Percentiles rank a stretch among this genome's conserved stretches.
Conservation (phyloP, 2,888 invertebrate genomes). For the Liodrosophila aerea region DNA sequence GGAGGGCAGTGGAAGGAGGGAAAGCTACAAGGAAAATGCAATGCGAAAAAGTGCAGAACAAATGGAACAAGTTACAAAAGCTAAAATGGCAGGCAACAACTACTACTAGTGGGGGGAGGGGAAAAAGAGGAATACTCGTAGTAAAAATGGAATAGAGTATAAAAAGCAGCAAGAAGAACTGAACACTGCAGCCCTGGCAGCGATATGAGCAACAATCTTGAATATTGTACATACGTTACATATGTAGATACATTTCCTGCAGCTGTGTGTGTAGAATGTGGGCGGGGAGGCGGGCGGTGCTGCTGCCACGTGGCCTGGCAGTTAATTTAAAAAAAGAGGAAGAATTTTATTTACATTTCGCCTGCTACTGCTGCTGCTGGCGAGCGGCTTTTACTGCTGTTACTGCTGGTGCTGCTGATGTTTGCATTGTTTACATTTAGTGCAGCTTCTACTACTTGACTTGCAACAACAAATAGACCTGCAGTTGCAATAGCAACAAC, state of each 20-base stretch:
- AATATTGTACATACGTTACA: slow-evolving; percentile 69
- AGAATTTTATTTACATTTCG: slow-evolving; percentile 66
- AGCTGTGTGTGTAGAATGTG: slow-evolving; percentile 33
- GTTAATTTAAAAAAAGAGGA: slow-evolving; percentile 66
- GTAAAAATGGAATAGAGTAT: no score
- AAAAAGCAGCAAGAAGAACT: slow-evolving; percentile 22
- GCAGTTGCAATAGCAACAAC: slow-evolving; percentile 2
- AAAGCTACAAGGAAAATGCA: slow-evolving; percentile 46
- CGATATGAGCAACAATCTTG: slow-evolving; percentile 73
- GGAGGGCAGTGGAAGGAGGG: background rate
- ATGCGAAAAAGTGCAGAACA: slow-evolving; percentile 63
- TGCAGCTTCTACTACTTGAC: slow-evolving; percentile 69
- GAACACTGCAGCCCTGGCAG: slow-evolving; percentile 46
- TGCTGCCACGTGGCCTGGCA: slow-evolving; percentile 61
- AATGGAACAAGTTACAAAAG: slow-evolving; percentile 69
- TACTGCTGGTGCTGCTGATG: slow-evolving; percentile 32
- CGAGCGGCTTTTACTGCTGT: slow-evolving; percentile 25
- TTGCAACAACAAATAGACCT: slow-evolving; percentile 52
- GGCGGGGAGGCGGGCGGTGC: slow-evolving; percentile 7
- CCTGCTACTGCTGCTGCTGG: slow-evolving; percentile 46
- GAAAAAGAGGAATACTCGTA: no score
- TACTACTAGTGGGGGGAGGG: no score
- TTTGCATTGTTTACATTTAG: slow-evolving; percentile 69
- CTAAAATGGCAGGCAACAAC: slow-evolving; percentile 60
- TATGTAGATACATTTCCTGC: slow-evolving; percentile 74